These are phyloP conservation scores for Pararge aegeria DNA, from an alignment of 1,140 invertebrate genomes.

Conservation along the genomic window DNA sequence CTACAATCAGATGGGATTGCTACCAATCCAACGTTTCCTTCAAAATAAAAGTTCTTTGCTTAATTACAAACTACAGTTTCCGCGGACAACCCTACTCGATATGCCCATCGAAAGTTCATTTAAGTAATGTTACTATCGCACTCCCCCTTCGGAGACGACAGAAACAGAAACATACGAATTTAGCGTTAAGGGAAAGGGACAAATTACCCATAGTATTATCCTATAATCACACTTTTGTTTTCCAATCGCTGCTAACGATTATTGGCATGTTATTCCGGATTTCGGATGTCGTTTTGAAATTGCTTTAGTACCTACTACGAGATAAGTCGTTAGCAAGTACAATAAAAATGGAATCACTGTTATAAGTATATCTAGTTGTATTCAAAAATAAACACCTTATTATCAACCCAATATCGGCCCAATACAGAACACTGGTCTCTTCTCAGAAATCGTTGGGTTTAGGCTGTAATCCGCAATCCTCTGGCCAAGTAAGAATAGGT, in stretches of 20 bases:
- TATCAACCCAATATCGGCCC: not conserved
- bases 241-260: constrained; percentile 81
- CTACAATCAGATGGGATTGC: too few relatives aligned
- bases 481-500: too few relatives aligned
- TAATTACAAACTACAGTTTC: constrained; percentile 8
- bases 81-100: constrained; percentile 47
- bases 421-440: too few relatives aligned
- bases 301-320: constrained; percentile 70
- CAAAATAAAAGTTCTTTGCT: not conserved
- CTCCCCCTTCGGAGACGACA: constrained; percentile 51
- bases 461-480: too few relatives aligned
- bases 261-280: constrained; percentile 79
- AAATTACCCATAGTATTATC: constrained; percentile 58
- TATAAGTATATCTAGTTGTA: constrained; percentile 37
- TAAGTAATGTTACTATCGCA: constrained; percentile 73
- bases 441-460: too few relatives aligned
- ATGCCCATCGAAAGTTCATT: constrained; percentile 75
- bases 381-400: too few relatives aligned
- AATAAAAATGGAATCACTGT: constrained; percentile 60
- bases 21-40: too few relatives aligned
- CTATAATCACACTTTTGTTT: constrained; percentile 81
- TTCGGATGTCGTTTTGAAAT: constrained; percentile 65
- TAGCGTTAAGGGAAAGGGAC: constrained; percentile 41
- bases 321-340: constrained; percentile 72
- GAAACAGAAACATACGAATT: constrained; percentile 41